phyloP scores from a whole-genome alignment of 2,888 invertebrate genomes.

The Myopa tessellatipennis region DNA sequence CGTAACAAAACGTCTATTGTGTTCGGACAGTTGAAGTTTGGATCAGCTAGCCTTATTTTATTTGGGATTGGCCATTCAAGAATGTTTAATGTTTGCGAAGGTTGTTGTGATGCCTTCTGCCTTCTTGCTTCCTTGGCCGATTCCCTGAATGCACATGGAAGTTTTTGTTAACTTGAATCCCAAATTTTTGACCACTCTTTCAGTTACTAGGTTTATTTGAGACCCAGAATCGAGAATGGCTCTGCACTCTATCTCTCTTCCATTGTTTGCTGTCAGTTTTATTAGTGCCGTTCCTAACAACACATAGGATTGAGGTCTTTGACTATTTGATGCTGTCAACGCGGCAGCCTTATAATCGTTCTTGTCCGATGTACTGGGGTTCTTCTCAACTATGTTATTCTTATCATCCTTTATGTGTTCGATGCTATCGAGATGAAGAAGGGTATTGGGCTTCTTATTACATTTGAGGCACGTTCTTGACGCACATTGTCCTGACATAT shows the following conservation, averaged over 20 bases:
- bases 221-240: too few species aligned
- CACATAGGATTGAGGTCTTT: too few species aligned
- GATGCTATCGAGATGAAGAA: background rate
- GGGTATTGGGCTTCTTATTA: background rate
- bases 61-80: slow-evolving; percentile 6
- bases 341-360: too few species aligned
- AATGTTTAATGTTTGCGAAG: slow-evolving; percentile 3
- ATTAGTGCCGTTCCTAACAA: too few species aligned
- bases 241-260: too few species aligned
- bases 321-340: too few species aligned
- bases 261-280: too few species aligned
- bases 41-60: slow-evolving; percentile 10
- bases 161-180: too few species aligned
- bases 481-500: background rate
- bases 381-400: background rate
- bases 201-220: too few species aligned
- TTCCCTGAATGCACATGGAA: too few species aligned
- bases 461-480: background rate
- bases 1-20: slow-evolving; percentile 6
- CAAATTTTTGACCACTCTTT: too few species aligned
- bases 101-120: background rate
- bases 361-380: background rate
- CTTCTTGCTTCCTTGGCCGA: too few species aligned
- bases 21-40: background rate
- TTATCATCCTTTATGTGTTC: background rate